phyloP scores from a whole-genome alignment of 2,797 vertebrate genomes.

The Eulemur coronatus region DNA sequence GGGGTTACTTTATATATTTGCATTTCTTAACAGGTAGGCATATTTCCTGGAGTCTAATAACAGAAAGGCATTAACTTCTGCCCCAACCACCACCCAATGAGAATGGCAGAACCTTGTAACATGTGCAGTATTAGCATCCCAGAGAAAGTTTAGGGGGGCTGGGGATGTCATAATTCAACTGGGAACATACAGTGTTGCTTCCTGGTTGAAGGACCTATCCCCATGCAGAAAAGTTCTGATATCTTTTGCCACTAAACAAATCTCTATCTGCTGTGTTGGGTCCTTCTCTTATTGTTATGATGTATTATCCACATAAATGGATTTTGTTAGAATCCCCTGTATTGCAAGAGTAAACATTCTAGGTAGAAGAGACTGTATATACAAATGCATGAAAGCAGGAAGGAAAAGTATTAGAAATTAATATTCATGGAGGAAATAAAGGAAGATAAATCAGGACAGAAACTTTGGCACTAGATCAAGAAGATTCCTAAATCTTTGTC shows the following conservation, averaged over 20 bases:
- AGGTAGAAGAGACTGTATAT: background rate
- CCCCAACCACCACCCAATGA: background rate
- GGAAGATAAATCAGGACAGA: background rate
- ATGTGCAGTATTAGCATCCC: accelerated
- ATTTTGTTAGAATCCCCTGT: background rate
- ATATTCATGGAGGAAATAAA: background rate
- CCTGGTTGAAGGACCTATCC: background rate
- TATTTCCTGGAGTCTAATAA: background rate
- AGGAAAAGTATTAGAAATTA: background rate
- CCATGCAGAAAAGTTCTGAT: background rate
- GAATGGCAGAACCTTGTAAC: background rate
- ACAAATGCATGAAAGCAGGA: background rate
- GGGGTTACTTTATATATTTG: background rate
- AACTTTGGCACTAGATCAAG: background rate
- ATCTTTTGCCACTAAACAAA: background rate
- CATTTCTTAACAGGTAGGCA: background rate
- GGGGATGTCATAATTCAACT: background rate
- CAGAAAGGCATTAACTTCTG: background rate
- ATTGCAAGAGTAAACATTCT: background rate
- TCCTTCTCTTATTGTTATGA: background rate
- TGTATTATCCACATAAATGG: background rate
- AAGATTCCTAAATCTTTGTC: background rate
- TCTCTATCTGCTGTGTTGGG: background rate
- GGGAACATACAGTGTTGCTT: background rate
- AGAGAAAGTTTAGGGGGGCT: background rate